phyloP scores from a whole-genome alignment of 2,888 invertebrate species.

The Perithous albicinctus region DNA sequence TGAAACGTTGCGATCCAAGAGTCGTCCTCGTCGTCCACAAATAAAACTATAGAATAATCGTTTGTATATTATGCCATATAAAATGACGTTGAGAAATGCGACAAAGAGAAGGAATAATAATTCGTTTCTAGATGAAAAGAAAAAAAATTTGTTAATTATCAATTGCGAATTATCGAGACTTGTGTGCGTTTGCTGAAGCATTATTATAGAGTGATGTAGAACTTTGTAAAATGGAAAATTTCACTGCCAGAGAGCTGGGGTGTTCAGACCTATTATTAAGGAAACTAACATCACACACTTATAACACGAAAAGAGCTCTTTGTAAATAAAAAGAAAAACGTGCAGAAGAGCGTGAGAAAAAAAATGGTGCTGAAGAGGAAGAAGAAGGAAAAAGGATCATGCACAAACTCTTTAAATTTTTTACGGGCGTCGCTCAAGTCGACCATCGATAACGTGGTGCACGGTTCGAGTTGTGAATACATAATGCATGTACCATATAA shows the following conservation, averaged over 20 bases:
- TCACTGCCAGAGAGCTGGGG: not conserved
- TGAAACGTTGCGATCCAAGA: slow-evolving; percentile 28
- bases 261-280: slow-evolving; percentile 8
- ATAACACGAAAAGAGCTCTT: not conserved
- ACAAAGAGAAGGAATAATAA: slow-evolving; percentile 31
- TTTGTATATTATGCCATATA: slow-evolving; percentile 53
- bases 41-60: slow-evolving; percentile 42
- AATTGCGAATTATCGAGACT: slow-evolving; percentile 23
- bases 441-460: slow-evolving; percentile 59
- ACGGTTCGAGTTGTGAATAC: slow-evolving; percentile 58
- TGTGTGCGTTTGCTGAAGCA: slow-evolving; percentile 42
- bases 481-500: slow-evolving; percentile 45
- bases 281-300: not conserved
- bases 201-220: not conserved
- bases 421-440: slow-evolving; percentile 56
- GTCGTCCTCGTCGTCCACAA: slow-evolving; percentile 47
- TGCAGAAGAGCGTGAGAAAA: not conserved
- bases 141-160: slow-evolving; percentile 45
- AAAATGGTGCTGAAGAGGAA: slow-evolving; percentile 14
- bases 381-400: slow-evolving; percentile 27
- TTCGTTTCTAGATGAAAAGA: slow-evolving; percentile 31
- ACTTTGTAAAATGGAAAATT: not conserved
- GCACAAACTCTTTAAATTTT: slow-evolving; percentile 54
- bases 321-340: slow-evolving; percentile 27
- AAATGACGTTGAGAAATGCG: slow-evolving; percentile 47